Evolutionary conservation across 2,888 invertebrate species (phyloP).

Genomic region (Ceraclea dissimilis): DNA sequence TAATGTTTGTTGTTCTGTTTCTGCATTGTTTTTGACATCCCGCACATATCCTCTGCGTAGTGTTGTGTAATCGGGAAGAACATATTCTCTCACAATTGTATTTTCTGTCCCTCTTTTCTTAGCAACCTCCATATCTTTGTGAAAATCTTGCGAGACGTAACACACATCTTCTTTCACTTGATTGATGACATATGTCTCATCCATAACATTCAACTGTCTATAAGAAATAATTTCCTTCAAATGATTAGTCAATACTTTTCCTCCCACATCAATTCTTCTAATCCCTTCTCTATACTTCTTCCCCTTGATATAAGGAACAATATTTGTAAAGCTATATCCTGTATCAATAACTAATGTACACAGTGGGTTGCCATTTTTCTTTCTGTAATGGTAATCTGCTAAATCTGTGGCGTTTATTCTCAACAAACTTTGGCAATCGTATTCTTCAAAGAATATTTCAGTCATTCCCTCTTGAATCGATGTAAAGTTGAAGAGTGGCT

Average conservation of each 20-base stretch:
- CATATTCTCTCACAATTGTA: constrained; percentile 79
- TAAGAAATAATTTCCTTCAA: constrained; percentile 96
- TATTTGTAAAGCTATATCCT: constrained; percentile 93
- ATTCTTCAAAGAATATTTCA: constrained; percentile 97
- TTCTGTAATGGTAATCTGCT: constrained; percentile 61
- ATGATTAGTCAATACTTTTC: constrained; percentile 95
- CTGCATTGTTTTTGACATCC: constrained; percentile 36
- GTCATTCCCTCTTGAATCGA: constrained; percentile 89
- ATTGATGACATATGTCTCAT: constrained; percentile 97
- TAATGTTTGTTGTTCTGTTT: constrained; percentile 65
- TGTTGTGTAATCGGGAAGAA: constrained; percentile 92
- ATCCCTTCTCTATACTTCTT: constrained; percentile 58
- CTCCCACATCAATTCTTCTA: constrained; percentile 87
- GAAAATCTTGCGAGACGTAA: constrained; percentile 81
- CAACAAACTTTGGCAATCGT: constrained; percentile 77
- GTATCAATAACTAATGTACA: constrained; percentile 84
- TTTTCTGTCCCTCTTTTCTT: constrained; percentile 52
- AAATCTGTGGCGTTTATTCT: constrained; percentile 76
- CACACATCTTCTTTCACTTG: constrained; percentile 98
- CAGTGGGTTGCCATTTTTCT: constrained; percentile 47
- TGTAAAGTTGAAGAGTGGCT: constrained; percentile 88
- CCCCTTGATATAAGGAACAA: constrained; percentile 80
- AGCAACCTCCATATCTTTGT: constrained; percentile 67
- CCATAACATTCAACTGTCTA: constrained; percentile 94
- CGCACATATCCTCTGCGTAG: constrained; percentile 69